Evolutionary conservation across 2,113 vertebrate species (phyloP).

Genomic region (Myrmophylax atrothorax): DNA sequence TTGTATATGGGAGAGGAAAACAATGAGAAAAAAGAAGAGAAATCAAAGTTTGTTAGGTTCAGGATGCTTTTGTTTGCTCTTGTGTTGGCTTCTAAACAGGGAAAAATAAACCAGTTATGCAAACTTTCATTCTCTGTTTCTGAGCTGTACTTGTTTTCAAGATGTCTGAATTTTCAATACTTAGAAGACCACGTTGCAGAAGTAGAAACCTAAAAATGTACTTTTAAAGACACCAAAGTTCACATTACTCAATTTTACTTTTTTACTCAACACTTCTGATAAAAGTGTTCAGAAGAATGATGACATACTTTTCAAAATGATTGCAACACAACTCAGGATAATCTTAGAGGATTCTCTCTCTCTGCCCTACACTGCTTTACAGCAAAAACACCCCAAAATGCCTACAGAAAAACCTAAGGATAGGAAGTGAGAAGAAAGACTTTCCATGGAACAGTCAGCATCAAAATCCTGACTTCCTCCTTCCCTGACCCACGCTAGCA

Average conservation of each 20-base stretch:
- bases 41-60: not conserved
- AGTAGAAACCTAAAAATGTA: not conserved
- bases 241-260: not conserved
- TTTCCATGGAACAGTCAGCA: not conserved
- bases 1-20: fast-evolving
- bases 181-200: not conserved
- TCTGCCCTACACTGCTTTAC: not conserved
- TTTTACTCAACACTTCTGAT: not conserved
- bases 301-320: not conserved
- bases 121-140: not conserved
- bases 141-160: not conserved
- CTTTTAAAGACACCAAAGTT: not conserved
- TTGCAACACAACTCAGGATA: not conserved
- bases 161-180: not conserved
- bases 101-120: not conserved
- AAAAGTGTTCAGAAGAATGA: not conserved
- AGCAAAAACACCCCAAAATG: not conserved
- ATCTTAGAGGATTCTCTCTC: not conserved
- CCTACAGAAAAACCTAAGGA: not conserved
- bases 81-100: not conserved
- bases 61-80: not conserved
- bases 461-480: not conserved
- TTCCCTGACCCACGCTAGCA: not conserved
- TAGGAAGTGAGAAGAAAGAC: not conserved
- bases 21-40: not conserved